phyloP scores from a whole-genome alignment of 2,113 vertebrate genomes.

The Cheirogaleus medius region DNA sequence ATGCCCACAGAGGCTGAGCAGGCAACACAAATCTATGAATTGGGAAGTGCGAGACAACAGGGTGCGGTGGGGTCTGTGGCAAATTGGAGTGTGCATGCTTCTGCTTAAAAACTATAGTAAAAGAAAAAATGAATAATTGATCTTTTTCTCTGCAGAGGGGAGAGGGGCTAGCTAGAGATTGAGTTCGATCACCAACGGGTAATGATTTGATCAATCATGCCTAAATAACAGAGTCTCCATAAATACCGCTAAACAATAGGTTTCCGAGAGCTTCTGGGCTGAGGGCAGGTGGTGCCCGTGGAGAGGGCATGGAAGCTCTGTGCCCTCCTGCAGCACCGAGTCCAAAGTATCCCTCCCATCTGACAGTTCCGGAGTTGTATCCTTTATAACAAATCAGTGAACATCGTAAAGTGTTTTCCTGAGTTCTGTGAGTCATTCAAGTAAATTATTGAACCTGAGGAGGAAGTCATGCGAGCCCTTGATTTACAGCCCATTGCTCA shows the following conservation, averaged over 20 bases:
- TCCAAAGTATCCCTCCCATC: neutral
- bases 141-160: neutral
- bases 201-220: neutral
- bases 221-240: neutral
- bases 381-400: neutral
- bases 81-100: too few relatives aligned
- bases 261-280: neutral
- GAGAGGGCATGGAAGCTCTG: neutral
- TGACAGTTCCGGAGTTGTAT: too few relatives aligned
- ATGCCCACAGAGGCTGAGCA: neutral
- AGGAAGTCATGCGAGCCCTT: neutral
- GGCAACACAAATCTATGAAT: neutral
- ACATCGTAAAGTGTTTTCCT: neutral
- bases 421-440: neutral
- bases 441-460: neutral
- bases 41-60: neutral
- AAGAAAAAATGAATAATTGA: neutral
- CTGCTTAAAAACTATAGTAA: neutral
- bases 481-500: fast-evolving
- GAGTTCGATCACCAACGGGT: neutral
- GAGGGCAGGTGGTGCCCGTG: fast-evolving
- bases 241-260: neutral
- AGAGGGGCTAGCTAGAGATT: neutral
- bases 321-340: fast-evolving
- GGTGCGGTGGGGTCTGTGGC: neutral